Evolutionary conservation across 2,888 invertebrate species (phyloP), one percentile per base, ranked within the genome.

Genomic region (Hirtodrosophila histrioides): DNA sequence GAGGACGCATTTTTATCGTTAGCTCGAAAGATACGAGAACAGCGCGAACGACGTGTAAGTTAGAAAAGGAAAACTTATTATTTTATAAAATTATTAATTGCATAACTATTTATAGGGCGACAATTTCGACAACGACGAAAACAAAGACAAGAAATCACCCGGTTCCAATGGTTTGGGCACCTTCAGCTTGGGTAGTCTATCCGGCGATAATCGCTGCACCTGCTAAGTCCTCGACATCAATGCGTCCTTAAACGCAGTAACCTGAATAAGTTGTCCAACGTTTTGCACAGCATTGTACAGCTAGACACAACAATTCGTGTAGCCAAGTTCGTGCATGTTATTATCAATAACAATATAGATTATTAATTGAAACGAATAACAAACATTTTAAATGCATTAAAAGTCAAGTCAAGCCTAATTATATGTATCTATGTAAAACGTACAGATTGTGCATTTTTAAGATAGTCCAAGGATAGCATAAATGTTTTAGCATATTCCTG

Each of bases 21-120:
- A 89, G 96, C 97, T 69, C 93, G 96, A 90, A 95, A 95, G 93
- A 97, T 97, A 92, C 93, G 96, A 64, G 96, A 96, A 92, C 95
- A 96, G 91, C 93, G 95, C 83, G 95, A 95, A 85, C 94, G 94
- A 77, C 94, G 95, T 92, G 96, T 95, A 92, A 92, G 91, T 67
- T 9, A 0, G 9, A 23, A 17, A 35, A 11, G 29, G 10, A 12
- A n/a, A 29, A 4, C 0, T 8, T 43, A 46, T 37, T 29, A 43
- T 12, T 8, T 11, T 7, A 40, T 17, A 8, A 27, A 1, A 0
- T 29, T 24, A 29, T 7, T 12, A 17, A 27, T 0, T n/a, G 9
- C 3, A 31, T 8, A 31, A 31, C 31, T 9, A 27, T 33, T 71
- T 69, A 12, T 41, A 92, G 92, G 92, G 92, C 64, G 92, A 92